Percentiles rank a stretch among this genome's conserved stretches.
phyloP scores from a whole-genome alignment of 2,888 invertebrate genomes.

The Thymelicus sylvestris region DNA sequence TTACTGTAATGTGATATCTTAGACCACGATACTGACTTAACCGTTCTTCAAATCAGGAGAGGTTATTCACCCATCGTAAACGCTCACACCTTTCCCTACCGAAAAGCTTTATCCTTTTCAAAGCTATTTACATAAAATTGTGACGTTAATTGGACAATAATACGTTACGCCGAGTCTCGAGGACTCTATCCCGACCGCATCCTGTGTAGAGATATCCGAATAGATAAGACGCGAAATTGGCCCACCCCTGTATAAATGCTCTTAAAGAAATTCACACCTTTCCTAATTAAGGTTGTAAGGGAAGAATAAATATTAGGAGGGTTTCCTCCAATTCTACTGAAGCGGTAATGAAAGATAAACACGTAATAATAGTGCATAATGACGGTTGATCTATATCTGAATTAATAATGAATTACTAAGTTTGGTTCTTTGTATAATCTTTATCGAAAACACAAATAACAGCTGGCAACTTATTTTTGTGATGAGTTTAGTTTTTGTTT shows the following conservation, averaged over 20 bases:
- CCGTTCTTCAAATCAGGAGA: conserved; percentile 22
- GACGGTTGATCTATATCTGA: conserved; percentile 57
- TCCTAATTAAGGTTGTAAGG: conserved; percentile 77
- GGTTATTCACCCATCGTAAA: conserved; percentile 31
- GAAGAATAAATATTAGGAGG: conserved; percentile 72
- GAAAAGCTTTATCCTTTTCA: conserved; percentile 39
- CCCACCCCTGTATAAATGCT: conserved; percentile 73
- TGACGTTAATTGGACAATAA: conserved; percentile 82
- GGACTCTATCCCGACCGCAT: conserved; percentile 68
- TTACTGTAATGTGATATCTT: too few species aligned
- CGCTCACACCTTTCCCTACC: conserved; percentile 49
- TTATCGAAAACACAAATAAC: conserved; percentile 3
- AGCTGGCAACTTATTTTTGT: neutral
- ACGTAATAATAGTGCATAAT: conserved; percentile 66
- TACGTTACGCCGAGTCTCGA: conserved; percentile 66
- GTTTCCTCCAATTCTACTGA: conserved; percentile 54
- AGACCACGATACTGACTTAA: too few species aligned
- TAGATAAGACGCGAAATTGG: conserved; percentile 66
- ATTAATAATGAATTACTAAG: conserved; percentile 24
- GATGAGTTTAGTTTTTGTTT: too few species aligned
- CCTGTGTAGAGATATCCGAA: conserved; percentile 70
- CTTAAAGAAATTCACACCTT: conserved; percentile 81
- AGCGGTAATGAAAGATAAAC: conserved; percentile 65
- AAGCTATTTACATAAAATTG: conserved; percentile 76
- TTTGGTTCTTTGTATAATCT: neutral